Base-by-base conservation (phyloP, 2,888 invertebrate genomes). In the Eugnorisma glareosa region DNA sequence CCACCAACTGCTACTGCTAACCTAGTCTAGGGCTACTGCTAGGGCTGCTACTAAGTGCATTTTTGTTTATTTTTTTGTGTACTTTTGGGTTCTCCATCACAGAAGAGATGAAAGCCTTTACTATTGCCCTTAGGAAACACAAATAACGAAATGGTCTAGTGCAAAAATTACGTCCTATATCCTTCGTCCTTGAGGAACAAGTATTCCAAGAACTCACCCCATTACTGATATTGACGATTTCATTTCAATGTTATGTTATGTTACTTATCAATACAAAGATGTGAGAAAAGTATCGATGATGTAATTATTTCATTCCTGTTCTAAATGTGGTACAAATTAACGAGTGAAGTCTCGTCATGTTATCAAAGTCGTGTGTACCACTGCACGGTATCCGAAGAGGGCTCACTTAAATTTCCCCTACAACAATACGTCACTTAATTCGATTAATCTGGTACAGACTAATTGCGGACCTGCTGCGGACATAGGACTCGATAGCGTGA, bases 331-430 rank as follows among this genome's bases (percentile, higher is more conserved):
- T 24, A 24, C 15, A 67, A 24, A 72, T 21, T 37, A n/a, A 37
- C 7, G 8, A 18, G 24, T 15, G 3, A 18, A 28, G 2, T 1
- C 1, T 37, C 13, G 15, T 7, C n/a, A 54, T 15, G 24, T 54
- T 7, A 35, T 35, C 61, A 48, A 57, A 80, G 45, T 74, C 15
- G 24, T 11, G 45, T n/a, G 48, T 61, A 8, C 48, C 48, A 45
- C 37, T 40, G 11, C 15, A 63, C 51, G 51, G 59, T 48, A 54
- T 31, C 40, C 3, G 15, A 70, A 70, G n/a, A 48, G 84, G 43
- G 88, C 93, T 93, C 82, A 95, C 95, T 95, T 96, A 95, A 95
- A 96, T 96, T 95, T 93, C 96, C 96, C 89, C 10, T 28, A 21
- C 13, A 10, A 13, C 7, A 71, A 13, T 35, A 66, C 13, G 18